These are phyloP conservation scores for Eremophila alpestris DNA, from an alignment of 2,797 vertebrate genomes.

Conservation along the genomic window DNA sequence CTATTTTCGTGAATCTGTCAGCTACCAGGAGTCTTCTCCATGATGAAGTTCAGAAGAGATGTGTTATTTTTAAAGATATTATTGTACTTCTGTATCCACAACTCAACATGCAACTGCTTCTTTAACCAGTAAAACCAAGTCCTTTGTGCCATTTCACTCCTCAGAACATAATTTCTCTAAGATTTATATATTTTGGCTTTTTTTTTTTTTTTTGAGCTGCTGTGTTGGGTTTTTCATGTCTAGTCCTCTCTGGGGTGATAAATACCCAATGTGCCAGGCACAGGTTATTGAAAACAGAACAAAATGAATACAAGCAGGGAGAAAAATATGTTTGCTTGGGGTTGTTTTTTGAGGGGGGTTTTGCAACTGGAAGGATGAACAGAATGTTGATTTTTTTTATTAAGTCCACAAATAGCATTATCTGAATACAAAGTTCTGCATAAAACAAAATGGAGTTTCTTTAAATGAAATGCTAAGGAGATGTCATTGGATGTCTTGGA, in stretches of 20 bases:
- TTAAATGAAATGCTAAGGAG: neutral
- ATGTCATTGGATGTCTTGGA: neutral
- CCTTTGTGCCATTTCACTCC: neutral
- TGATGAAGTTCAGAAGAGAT: neutral
- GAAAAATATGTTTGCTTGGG: neutral
- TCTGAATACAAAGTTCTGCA: neutral
- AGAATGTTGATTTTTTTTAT: neutral
- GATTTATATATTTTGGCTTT: neutral
- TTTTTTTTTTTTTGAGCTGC: neutral
- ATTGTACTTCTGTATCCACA: neutral
- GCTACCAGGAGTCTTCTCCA: neutral
- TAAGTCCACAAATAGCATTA: neutral
- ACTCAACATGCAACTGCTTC: neutral
- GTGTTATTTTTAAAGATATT: neutral
- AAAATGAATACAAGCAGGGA: neutral
- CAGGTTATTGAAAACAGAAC: conserved; percentile 24
- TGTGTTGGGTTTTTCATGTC: neutral
- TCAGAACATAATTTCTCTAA: neutral
- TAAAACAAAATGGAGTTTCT: neutral
- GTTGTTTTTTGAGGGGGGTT: neutral
- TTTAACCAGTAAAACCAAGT: neutral
- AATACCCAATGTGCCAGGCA: neutral
- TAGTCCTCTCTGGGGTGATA: neutral
- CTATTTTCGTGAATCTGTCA: neutral
- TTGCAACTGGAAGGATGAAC: conserved; percentile 1